phyloP scores from a whole-genome alignment of 2,113 vertebrate genomes.

The Ranitomeya imitator region DNA sequence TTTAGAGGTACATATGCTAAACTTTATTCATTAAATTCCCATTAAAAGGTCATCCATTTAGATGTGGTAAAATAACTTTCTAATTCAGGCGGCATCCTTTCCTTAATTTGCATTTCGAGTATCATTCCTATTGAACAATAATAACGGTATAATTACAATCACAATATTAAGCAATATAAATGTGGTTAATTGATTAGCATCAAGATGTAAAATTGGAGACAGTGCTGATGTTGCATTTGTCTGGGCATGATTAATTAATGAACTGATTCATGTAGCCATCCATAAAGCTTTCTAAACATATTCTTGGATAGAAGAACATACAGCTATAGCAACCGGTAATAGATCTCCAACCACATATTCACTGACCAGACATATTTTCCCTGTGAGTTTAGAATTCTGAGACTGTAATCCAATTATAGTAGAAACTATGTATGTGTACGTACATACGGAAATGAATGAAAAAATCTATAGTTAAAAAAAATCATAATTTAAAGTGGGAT shows the following conservation, averaged over 20 bases:
- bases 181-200: constrained; percentile 63
- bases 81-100: constrained; percentile 42
- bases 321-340: constrained; percentile 23
- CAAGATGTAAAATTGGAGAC: constrained; percentile 61
- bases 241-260: constrained; percentile 63
- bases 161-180: constrained; percentile 54
- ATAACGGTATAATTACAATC: constrained; percentile 49
- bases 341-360: constrained; percentile 40
- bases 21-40: constrained; percentile 63
- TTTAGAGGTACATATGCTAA: constrained; percentile 67
- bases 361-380: constrained; percentile 3
- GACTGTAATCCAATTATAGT: background rate
- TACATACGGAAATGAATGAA: background rate
- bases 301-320: constrained; percentile 36
- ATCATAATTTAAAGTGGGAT: too few species aligned
- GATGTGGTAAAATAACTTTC: constrained; percentile 46
- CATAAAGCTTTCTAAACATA: constrained; percentile 54
- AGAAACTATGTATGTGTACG: background rate
- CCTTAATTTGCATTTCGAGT: constrained; percentile 49
- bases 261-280: constrained; percentile 62
- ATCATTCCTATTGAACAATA: constrained; percentile 43
- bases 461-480: too few species aligned
- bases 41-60: constrained; percentile 62
- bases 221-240: constrained; percentile 57
- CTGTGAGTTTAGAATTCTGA: constrained; percentile 23